Evolutionary conservation across 2,888 invertebrate species (phyloP).

Genomic region (Agrilus biguttatus): DNA sequence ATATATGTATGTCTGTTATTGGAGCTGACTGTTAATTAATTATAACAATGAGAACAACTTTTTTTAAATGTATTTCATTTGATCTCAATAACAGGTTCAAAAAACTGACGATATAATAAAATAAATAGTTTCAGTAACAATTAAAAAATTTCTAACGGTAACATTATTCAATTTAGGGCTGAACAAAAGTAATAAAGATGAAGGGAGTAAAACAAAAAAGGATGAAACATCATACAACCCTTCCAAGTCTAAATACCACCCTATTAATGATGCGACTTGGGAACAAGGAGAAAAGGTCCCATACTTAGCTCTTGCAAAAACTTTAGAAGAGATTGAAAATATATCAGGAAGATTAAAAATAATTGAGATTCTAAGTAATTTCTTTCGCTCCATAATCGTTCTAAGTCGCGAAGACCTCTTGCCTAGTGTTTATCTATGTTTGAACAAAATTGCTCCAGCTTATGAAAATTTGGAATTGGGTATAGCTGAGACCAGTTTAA

Average conservation of each 20-base stretch:
- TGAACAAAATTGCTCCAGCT: constrained; percentile 93
- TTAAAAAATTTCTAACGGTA: too few species aligned
- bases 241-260: constrained; percentile 57
- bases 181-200: constrained; percentile 2
- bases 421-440: constrained; percentile 80
- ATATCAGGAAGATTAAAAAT: constrained; percentile 77
- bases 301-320: constrained; percentile 80
- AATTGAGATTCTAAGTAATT: constrained; percentile 83
- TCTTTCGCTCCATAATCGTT: constrained; percentile 77
- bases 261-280: constrained; percentile 76
- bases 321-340: constrained; percentile 80
- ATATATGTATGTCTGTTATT: too few species aligned
- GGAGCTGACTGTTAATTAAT: too few species aligned
- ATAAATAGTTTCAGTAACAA: too few species aligned
- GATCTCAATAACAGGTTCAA: too few species aligned
- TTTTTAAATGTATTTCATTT: too few species aligned
- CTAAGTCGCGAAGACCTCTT: constrained; percentile 81
- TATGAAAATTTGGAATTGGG: constrained; percentile 90
- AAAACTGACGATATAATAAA: too few species aligned
- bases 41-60: too few species aligned
- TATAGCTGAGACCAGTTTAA: constrained; percentile 85
- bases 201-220: constrained; percentile 1
- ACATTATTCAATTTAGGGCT: background rate
- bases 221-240: constrained; percentile 51
- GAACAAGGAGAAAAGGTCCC: constrained; percentile 62